Evolutionary conservation across 2,113 vertebrate genomes (phyloP).

Genomic region (Silurus asotus): DNA sequence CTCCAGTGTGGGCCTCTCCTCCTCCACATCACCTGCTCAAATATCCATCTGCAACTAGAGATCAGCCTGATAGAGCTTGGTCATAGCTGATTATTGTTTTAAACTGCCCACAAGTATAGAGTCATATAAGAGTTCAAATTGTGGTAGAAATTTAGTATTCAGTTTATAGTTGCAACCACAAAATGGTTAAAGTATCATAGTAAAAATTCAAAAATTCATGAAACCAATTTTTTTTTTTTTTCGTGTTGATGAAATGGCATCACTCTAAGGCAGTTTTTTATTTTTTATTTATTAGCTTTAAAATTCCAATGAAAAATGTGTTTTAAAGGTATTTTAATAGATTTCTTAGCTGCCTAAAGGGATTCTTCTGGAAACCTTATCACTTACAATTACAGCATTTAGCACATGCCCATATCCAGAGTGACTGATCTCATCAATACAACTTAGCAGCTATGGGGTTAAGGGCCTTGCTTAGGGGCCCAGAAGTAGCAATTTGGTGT

Average conservation of each 20-base stretch:
- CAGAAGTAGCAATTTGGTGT: too few species aligned
- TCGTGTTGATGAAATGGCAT: background rate
- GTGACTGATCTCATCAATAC: too few species aligned
- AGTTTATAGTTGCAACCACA: background rate
- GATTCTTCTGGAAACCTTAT: background rate
- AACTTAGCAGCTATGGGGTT: too few species aligned
- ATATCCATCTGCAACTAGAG: constrained; percentile 42
- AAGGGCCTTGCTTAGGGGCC: too few species aligned
- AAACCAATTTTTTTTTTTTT: background rate
- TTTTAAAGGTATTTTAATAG: background rate
- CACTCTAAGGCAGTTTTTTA: background rate
- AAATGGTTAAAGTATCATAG: background rate
- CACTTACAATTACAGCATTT: too few species aligned
- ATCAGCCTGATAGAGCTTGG: constrained; percentile 34
- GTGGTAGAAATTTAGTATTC: background rate
- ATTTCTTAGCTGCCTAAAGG: background rate
- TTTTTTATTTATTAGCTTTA: background rate
- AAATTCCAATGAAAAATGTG: background rate
- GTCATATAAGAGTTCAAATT: background rate
- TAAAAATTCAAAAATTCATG: background rate
- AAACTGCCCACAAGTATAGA: constrained; percentile 21
- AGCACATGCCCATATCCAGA: too few species aligned
- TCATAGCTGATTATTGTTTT: constrained; percentile 2
- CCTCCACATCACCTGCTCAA: constrained; percentile 54
- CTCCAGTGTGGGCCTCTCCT: constrained; percentile 46